Evolutionary conservation across 2,113 vertebrate species (phyloP).

Genomic region (Galbula dea): DNA sequence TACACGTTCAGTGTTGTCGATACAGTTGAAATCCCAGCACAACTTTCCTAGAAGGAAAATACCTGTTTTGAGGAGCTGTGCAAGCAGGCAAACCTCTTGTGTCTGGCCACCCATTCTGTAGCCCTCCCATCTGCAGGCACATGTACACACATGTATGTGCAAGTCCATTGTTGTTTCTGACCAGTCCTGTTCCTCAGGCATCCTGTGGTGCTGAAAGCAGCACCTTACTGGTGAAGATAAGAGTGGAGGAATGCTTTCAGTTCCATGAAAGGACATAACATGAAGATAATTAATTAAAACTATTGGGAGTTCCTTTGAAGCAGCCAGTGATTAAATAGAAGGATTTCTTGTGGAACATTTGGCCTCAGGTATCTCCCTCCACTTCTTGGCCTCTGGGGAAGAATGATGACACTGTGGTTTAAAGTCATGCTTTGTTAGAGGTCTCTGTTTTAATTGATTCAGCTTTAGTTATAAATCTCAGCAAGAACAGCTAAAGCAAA

Average conservation of each 20-base stretch:
- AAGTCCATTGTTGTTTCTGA: not conserved
- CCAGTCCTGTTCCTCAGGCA: not conserved
- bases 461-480: slow-evolving; percentile 32
- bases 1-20: not conserved
- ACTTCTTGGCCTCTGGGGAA: not conserved
- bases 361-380: slow-evolving; percentile 19
- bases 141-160: fast-evolving
- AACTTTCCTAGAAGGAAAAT: not conserved
- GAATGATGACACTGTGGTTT: slow-evolving; percentile 33
- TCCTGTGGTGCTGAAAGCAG: not conserved
- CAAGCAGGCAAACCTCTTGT: not conserved
- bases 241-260: slow-evolving; percentile 12
- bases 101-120: not conserved
- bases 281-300: slow-evolving; percentile 63
- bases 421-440: slow-evolving; percentile 29
- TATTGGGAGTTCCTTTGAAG: slow-evolving; percentile 36
- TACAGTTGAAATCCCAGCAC: slow-evolving; percentile 1
- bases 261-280: slow-evolving; percentile 5
- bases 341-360: slow-evolving; percentile 59
- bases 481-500: slow-evolving; percentile 26
- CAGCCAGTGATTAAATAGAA: slow-evolving; percentile 59
- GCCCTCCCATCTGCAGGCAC: not conserved
- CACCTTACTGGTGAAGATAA: not conserved
- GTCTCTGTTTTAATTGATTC: slow-evolving; percentile 67
- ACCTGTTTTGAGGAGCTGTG: not conserved